These are phyloP conservation scores for Bedellia somnulentella DNA, from an alignment of 2,888 invertebrate genomes.

Conservation along the genomic window DNA sequence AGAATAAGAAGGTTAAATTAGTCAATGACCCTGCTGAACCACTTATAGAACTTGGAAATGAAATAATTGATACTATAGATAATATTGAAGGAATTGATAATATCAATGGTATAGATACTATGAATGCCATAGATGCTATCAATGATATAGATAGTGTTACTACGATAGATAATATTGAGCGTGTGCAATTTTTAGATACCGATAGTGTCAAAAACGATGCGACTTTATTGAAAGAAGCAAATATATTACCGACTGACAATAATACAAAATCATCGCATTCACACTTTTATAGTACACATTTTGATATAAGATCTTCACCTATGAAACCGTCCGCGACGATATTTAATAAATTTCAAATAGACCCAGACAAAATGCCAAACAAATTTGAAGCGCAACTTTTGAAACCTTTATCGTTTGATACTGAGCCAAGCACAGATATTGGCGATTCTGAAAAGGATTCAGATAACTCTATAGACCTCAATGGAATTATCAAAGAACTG, in stretches of 20 bases:
- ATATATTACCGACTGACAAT: too few species aligned
- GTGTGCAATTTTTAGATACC: constrained; percentile 8
- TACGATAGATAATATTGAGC: background rate
- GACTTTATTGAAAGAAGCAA: too few species aligned
- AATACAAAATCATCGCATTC: too few species aligned
- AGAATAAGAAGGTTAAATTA: constrained; percentile 31
- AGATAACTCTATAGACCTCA: constrained; percentile 3
- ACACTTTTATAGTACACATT: constrained; percentile 45
- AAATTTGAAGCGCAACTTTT: constrained; percentile 36
- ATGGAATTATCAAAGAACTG: constrained; percentile 1
- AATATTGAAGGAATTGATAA: too few species aligned
- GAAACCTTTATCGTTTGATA: constrained; percentile 26
- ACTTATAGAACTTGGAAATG: constrained; percentile 24
- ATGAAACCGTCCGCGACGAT: constrained; percentile 41
- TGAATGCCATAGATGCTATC: background rate
- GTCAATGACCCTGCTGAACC: constrained; percentile 22
- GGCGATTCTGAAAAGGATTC: background rate
- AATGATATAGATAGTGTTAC: background rate
- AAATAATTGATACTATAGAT: constrained; percentile 9
- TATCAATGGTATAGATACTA: background rate
- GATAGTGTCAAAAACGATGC: constrained; percentile 13
- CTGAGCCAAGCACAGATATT: too few species aligned
- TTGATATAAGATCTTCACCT: constrained; percentile 47
- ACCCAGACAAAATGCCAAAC: constrained; percentile 29
- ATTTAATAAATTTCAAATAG: constrained; percentile 45